These are phyloP conservation scores for Luffia ferchaultella DNA, from an alignment of 2,888 invertebrate genomes.

Conservation along the genomic window DNA sequence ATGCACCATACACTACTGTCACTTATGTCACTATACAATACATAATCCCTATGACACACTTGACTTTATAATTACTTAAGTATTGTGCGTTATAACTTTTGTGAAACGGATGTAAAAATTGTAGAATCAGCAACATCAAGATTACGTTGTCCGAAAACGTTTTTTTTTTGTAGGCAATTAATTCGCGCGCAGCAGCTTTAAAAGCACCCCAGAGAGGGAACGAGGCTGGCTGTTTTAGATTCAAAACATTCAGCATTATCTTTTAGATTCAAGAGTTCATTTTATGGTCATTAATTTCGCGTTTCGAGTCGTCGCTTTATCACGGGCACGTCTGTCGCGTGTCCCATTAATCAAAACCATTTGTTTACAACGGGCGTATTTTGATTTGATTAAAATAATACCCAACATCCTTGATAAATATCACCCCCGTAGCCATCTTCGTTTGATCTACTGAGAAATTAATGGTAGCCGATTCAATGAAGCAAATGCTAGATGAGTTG, in stretches of 20 bases:
- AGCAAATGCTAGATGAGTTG: conserved; percentile 26
- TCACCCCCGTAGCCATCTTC: conserved; percentile 56
- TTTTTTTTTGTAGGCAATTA: not conserved
- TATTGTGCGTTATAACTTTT: too few relatives aligned
- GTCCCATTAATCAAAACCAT: conserved; percentile 68
- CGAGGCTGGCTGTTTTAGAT: conserved; percentile 42
- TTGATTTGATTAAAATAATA: conserved; percentile 68
- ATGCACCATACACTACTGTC: too few relatives aligned
- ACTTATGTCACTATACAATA: too few relatives aligned
- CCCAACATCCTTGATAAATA: conserved; percentile 68
- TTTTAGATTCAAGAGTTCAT: conserved; percentile 64
- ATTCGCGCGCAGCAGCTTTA: not conserved
- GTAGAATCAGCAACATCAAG: too few relatives aligned
- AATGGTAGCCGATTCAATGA: conserved; percentile 65
- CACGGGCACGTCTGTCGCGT: conserved; percentile 63
- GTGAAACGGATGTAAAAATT: too few relatives aligned
- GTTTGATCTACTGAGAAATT: conserved; percentile 64
- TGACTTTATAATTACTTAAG: too few relatives aligned
- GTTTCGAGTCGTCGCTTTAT: conserved; percentile 64
- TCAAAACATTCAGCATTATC: conserved; percentile 62
- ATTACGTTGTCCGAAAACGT: too few relatives aligned
- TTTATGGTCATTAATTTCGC: conserved; percentile 66
- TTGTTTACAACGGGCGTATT: conserved; percentile 67
- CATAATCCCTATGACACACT: too few relatives aligned
- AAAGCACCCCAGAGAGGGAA: not conserved